These are phyloP conservation scores for Chamaetylas fuelleborni DNA, from an alignment of 2,113 vertebrate genomes.

Conservation along the genomic window DNA sequence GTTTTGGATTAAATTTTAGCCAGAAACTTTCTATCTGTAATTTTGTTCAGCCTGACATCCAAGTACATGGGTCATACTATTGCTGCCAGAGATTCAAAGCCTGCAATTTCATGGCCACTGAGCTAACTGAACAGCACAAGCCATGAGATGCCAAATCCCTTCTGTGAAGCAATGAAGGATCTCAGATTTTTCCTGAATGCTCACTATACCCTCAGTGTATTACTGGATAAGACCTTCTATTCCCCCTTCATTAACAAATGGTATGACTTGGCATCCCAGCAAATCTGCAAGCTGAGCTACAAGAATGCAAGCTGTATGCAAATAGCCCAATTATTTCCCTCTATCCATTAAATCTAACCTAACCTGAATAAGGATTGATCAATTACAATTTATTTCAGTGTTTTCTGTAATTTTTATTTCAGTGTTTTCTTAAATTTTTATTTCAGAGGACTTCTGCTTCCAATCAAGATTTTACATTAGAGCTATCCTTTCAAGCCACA, in stretches of 20 bases:
- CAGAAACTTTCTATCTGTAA: neutral
- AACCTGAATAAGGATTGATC: neutral
- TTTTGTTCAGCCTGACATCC: neutral
- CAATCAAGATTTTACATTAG: neutral
- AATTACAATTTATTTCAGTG: neutral
- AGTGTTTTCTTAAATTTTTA: neutral
- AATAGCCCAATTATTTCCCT: neutral
- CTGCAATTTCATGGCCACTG: neutral
- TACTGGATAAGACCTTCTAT: neutral
- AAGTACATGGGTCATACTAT: neutral
- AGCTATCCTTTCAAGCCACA: neutral
- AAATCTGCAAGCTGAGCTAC: neutral
- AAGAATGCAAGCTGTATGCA: neutral
- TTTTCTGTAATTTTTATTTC: neutral
- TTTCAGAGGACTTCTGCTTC: neutral
- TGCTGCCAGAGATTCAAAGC: neutral
- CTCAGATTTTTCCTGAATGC: neutral
- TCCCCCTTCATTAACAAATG: neutral
- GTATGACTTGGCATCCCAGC: fast-evolving
- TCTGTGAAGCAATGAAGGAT: neutral
- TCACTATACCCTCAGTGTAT: neutral
- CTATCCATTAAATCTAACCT: neutral
- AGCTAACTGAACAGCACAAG: neutral
- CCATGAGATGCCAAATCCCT: neutral
- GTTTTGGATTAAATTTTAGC: neutral